phyloP scores from a whole-genome alignment of 2,113 vertebrate species.

The Stegostoma tigrinum region DNA sequence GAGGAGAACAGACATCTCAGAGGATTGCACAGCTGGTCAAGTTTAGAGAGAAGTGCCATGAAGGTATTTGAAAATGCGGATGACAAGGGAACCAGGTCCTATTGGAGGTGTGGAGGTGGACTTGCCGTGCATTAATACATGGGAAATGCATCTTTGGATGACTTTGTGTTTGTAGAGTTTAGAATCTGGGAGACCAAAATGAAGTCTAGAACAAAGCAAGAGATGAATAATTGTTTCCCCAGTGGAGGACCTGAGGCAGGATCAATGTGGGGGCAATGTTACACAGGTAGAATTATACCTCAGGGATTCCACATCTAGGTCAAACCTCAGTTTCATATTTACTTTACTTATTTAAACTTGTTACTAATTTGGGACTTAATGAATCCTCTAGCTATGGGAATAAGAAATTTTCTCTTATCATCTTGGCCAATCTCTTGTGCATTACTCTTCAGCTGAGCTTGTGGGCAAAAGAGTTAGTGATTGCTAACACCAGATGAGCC shows the following conservation, averaged over 20 bases:
- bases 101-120: too few species aligned
- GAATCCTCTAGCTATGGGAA: background rate
- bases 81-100: too few species aligned
- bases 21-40: too few species aligned
- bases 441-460: constrained; percentile 2
- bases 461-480: background rate
- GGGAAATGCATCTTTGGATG: background rate
- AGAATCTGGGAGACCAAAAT: background rate
- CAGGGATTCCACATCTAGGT: background rate
- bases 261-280: background rate
- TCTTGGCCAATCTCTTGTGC: background rate
- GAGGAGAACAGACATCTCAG: too few species aligned
- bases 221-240: background rate
- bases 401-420: background rate
- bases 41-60: too few species aligned
- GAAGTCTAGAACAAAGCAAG: background rate
- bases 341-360: background rate
- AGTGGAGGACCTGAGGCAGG: background rate
- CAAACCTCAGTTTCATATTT: background rate
- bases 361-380: background rate
- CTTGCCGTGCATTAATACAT: too few species aligned
- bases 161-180: background rate
- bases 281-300: background rate
- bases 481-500: constrained; percentile 21
- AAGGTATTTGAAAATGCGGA: too few species aligned